These are phyloP conservation scores for Zaprionus ornatus DNA, from an alignment of 1,140 invertebrate genomes.

Conservation along the genomic window DNA sequence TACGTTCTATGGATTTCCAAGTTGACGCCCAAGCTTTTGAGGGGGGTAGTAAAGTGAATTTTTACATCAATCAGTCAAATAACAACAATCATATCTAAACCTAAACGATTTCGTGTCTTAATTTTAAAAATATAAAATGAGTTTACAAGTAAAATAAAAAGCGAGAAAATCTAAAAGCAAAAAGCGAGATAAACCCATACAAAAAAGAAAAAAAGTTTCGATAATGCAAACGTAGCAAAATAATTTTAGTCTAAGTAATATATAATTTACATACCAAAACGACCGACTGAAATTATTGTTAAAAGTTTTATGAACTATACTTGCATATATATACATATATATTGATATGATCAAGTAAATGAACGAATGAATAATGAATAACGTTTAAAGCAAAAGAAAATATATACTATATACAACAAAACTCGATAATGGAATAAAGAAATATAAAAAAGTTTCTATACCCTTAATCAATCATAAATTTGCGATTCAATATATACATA, in stretches of 20 bases:
- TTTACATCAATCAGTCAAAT: slow-evolving; percentile 67
- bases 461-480: slow-evolving; percentile 76
- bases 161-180: slow-evolving; percentile 25
- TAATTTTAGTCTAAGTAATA: slow-evolving; percentile 72
- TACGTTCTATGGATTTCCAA: background rate
- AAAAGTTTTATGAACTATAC: slow-evolving; percentile 82
- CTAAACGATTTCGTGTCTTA: slow-evolving; percentile 75
- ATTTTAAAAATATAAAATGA: slow-evolving; percentile 69
- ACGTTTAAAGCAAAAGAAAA: slow-evolving; percentile 57
- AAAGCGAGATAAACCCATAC: slow-evolving; percentile 22
- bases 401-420: slow-evolving; percentile 60
- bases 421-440: slow-evolving; percentile 45
- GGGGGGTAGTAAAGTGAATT: slow-evolving; percentile 22
- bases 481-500: slow-evolving; percentile 65
- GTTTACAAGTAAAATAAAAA: slow-evolving; percentile 56
- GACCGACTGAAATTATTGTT: slow-evolving; percentile 83
- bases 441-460: slow-evolving; percentile 78
- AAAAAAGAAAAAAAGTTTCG: slow-evolving; percentile 27
- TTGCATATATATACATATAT: slow-evolving; percentile 80
- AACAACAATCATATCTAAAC: slow-evolving; percentile 77
- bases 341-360: slow-evolving; percentile 82
- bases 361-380: slow-evolving; percentile 43
- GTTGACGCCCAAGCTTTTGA: slow-evolving; percentile 24
- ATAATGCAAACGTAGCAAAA: slow-evolving; percentile 48
- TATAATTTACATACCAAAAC: slow-evolving; percentile 79